Evolutionary conservation across 2,113 vertebrate genomes (phyloP).

Genomic region (Brachionichthys hirsutus): DNA sequence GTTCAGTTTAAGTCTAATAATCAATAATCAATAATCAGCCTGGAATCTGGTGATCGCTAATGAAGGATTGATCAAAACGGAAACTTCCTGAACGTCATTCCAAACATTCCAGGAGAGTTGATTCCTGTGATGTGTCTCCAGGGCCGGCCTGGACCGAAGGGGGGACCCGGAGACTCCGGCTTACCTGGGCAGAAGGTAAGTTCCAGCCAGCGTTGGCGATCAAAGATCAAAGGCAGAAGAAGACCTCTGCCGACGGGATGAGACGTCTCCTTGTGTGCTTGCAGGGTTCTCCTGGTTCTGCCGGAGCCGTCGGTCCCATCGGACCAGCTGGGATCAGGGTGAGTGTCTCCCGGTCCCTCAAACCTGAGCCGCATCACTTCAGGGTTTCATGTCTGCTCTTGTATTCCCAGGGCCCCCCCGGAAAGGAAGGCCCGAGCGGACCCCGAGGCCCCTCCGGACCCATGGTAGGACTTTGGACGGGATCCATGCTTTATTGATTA

Average conservation of each 20-base stretch:
- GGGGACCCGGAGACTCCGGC: constrained; percentile 90
- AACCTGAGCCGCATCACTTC: constrained; percentile 6
- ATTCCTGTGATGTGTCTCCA: constrained; percentile 47
- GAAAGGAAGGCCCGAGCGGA: constrained; percentile 89
- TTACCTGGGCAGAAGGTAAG: constrained; percentile 86
- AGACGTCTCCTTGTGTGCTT: constrained; percentile 17
- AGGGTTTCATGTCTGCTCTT: constrained; percentile 19
- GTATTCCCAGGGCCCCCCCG: constrained; percentile 87
- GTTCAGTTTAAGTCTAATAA: no score
- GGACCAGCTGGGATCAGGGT: constrained; percentile 91
- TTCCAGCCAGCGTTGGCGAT: no score
- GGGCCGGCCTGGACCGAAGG: constrained; percentile 95
- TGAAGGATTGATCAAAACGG: no score
- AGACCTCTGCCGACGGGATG: no score
- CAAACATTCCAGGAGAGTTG: no score
- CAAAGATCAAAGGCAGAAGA: no score
- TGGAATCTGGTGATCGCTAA: no score
- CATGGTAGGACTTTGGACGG: constrained; percentile 77
- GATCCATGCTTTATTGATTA: no score
- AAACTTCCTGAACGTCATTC: no score
- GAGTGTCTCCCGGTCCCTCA: constrained; percentile 46
- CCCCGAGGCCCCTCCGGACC: constrained; percentile 89
- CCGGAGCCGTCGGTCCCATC: constrained; percentile 83
- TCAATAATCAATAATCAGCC: no score
- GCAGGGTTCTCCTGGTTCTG: constrained; percentile 86